Percentiles rank a stretch among this genome's conserved stretches.
These are phyloP conservation scores for Chironomus tentans DNA, from an alignment of 2,888 invertebrate species.

Conservation along the genomic window DNA sequence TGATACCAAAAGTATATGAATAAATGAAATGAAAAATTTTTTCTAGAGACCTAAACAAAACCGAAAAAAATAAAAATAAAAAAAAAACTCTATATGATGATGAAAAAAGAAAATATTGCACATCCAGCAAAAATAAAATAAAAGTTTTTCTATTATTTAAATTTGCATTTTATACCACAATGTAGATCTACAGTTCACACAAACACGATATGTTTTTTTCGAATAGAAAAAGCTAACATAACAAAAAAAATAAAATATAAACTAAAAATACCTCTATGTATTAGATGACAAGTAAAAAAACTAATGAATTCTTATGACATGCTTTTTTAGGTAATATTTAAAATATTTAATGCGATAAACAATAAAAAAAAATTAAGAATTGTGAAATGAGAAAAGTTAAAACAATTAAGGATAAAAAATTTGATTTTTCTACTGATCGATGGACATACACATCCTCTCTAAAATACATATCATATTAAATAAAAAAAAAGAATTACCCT, in stretches of 20 bases:
- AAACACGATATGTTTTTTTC: not conserved
- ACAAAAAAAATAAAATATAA: not conserved
- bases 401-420: not conserved
- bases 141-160: no score
- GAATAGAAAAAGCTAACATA: not conserved
- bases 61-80: no score
- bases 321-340: slow-evolving; percentile 9
- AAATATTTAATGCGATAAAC: not conserved
- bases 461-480: not conserved
- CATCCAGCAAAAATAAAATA: no score
- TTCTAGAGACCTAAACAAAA: no score
- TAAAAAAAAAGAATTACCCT: not conserved
- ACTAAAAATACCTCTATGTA: slow-evolving; percentile 26
- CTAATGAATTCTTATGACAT: slow-evolving; percentile 25
- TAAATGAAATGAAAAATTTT: no score
- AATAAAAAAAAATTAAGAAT: not conserved
- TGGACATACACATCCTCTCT: not conserved
- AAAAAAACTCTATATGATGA: no score
- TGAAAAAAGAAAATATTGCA: no score
- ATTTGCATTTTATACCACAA: not conserved
- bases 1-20: no score
- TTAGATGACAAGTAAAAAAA: slow-evolving; percentile 13
- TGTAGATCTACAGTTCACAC: not conserved
- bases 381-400: not conserved
- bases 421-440: not conserved